A percentile compares a stretch with the other conserved stretches of the same genome.
Conservation (phyloP, 2,113 vertebrate genomes). For the Urocynchramus pylzowi region DNA sequence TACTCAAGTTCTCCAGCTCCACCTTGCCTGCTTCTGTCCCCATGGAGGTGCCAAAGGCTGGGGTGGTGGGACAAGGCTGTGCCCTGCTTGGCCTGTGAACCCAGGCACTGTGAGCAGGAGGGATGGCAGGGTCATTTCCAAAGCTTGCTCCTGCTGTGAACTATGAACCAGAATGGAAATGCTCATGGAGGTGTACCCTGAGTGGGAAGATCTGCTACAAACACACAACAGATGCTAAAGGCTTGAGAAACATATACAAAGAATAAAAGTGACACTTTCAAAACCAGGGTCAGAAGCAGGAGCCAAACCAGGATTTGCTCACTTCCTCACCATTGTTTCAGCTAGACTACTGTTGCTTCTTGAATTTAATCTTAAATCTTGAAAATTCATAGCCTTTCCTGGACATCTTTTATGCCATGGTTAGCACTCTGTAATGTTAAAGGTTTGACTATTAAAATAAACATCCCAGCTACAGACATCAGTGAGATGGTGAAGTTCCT, state of each 20-base stretch:
- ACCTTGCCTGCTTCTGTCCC: not conserved
- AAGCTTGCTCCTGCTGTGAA: not conserved
- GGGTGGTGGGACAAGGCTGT: not conserved
- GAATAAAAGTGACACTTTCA: not conserved
- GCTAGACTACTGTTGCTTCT: not conserved
- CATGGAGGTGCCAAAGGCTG: accelerated
- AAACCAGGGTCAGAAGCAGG: not conserved
- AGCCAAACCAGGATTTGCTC: not conserved
- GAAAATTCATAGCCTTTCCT: not conserved
- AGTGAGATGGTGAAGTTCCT: not conserved
- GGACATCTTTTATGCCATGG: not conserved
- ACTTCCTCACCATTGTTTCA: not conserved
- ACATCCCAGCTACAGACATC: not conserved
- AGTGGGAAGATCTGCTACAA: not conserved
- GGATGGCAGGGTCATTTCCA: not conserved
- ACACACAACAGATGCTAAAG: not conserved
- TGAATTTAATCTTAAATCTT: constrained; percentile 8
- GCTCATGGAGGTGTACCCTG: not conserved
- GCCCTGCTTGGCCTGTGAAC: not conserved
- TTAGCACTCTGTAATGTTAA: not conserved
- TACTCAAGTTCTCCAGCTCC: not conserved
- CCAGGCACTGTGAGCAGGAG: not conserved
- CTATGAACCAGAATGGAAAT: not conserved
- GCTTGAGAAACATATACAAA: not conserved
- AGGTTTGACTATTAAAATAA: not conserved